Evolutionary conservation across 2,888 invertebrate genomes (phyloP), one percentile per base, ranked within the genome.

Genomic region (Pristionchus mayeri): DNA sequence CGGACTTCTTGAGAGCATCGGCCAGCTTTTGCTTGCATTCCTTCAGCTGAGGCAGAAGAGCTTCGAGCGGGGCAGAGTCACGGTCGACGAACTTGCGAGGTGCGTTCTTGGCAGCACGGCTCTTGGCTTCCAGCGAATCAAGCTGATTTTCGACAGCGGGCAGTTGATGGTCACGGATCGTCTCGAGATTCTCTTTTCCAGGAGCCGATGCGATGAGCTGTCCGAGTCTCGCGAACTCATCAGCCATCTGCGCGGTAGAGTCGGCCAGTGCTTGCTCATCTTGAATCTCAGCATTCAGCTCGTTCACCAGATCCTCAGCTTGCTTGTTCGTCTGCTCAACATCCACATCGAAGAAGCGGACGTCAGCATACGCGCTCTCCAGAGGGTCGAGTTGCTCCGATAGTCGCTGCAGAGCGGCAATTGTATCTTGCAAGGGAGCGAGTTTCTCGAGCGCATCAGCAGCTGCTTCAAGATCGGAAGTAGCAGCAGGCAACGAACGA

Each of bases 311-410:
- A 71, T 90, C 88, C 57, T 88, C 90, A 80, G 85, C 89, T 52
- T 90, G 88, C 48, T 88, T 86, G 63, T 87, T 87, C 57, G 87
- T 86, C 83, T 91, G 88, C 71, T 91, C 89, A 67, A 88, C 85
- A 57, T 91, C 90, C 13, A 89, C 88, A 67, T 91, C 89, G 82
- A 89, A 86, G 87, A 90, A 91, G 60, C 91, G 89, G 13, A 88
- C 87, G 27, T 91, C 91, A 44, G 89, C 88, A 71, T 87, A 85
- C 27, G 86, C 89, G 50, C 85, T 87, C 71, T 88, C 91, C 50
- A 90, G 87, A 81, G 90, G 90, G 44, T 86, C 63, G 44, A 86
- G 63, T 34, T 71, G 80, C 40, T 80, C 80, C 40, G 80, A 80
- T 6, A 80, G 80, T 48, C 85, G 85, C 86, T 90, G 88, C 86